These are phyloP conservation scores for Tenrec ecaudatus DNA, from an alignment of 2,113 vertebrate genomes.

Conservation along the genomic window DNA sequence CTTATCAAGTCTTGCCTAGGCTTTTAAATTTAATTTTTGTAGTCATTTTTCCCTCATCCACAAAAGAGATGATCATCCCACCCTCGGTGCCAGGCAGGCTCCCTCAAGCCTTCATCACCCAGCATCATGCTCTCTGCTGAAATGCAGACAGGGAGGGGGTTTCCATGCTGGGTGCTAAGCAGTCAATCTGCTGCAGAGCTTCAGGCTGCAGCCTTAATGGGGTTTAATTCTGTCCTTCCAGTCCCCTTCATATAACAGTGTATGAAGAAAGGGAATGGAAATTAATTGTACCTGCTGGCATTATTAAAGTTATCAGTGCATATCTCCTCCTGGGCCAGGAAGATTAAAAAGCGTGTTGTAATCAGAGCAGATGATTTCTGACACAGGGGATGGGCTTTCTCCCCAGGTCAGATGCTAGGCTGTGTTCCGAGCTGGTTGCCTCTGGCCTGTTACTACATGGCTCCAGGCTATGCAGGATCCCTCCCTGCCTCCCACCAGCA, in stretches of 20 bases:
- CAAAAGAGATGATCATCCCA: neutral
- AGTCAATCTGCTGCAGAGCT: neutral
- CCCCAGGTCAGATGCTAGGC: neutral
- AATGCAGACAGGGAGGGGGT: neutral
- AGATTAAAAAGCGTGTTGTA: slow-evolving; percentile 50
- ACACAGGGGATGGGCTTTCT: neutral
- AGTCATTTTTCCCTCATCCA: neutral
- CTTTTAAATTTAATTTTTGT: slow-evolving; percentile 53
- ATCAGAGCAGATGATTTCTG: slow-evolving; percentile 54
- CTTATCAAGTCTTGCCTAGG: slow-evolving; percentile 40
- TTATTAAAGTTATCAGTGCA: slow-evolving; percentile 49
- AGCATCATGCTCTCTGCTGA: neutral
- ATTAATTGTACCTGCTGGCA: slow-evolving; percentile 52
- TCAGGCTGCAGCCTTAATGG: slow-evolving; percentile 49
- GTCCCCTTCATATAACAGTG: slow-evolving; percentile 58
- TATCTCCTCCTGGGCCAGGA: slow-evolving; percentile 38
- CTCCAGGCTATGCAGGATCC: neutral
- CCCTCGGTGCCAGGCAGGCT: neutral
- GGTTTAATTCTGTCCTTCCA: slow-evolving; percentile 63
- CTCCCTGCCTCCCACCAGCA: neutral
- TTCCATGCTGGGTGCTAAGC: neutral
- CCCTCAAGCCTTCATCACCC: neutral
- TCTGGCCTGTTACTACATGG: slow-evolving; percentile 2
- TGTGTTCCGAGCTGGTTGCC: slow-evolving; percentile 6
- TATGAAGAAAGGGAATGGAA: slow-evolving; percentile 51